Base-by-base conservation (phyloP, 2,888 invertebrate genomes). In the Heliconius ismenius region DNA sequence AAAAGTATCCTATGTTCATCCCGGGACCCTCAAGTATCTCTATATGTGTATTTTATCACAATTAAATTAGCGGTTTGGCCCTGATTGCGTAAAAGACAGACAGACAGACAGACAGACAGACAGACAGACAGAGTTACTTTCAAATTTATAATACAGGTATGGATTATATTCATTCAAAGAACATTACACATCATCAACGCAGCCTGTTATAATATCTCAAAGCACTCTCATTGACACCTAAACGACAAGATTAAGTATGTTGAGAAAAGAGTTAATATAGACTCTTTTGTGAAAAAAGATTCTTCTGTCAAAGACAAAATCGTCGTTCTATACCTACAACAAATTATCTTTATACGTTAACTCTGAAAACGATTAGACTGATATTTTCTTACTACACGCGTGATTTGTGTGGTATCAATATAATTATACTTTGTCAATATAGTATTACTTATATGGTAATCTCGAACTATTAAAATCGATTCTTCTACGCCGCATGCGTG, bases 401-500 rank as follows among this genome's bases (percentile, higher is more conserved):
- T 3, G 9, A 58, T 60, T 60, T 60, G 9, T 10, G 24, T 60
- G 13, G n/a, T 24, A 24, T 24, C 13, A 7, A 7, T 49, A 49
- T 49, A 49, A 21, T 49, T 49, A 49, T 49, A 18, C 18, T 49
- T 18, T 49, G 49, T 18, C 28, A 32, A 64, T 32, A 21, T 32
- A 64, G 43, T 43, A 43, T 43, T 18, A 18, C 43, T 26, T 28
- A 18, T 64, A 28, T 64, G 32, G 3, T 32, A 64, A 64, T 21
- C 9, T 21, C 4, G 4, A 64, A 28, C 28, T 64, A 63, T 28
- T 21, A 18, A 36, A 39, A 67, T 67, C 39, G 39, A 43, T 67
- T 43, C 39, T 39, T 24, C 24, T 39, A 24, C 24, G 3, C 15
- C 67, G 67, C 67, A 67, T 67, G 67, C 67, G 67, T 67, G 67